phyloP scores from a whole-genome alignment of 1,140 invertebrate genomes.

The Scylla paramamosain region DNA sequence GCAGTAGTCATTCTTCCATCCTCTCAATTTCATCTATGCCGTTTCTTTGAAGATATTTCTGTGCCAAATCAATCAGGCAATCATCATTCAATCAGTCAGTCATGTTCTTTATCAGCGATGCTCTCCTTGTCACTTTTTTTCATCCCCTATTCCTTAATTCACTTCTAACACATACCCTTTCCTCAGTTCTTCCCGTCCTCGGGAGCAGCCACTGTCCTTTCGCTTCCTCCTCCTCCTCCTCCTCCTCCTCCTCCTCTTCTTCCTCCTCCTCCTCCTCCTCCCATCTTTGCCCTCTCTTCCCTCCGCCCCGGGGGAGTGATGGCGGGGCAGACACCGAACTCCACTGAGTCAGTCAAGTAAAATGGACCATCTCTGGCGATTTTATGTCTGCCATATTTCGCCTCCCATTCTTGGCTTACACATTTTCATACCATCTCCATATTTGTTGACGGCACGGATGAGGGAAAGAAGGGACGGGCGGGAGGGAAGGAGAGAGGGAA shows the following conservation, averaged over 20 bases:
- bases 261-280: neutral
- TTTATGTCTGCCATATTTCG: slow-evolving; percentile 71
- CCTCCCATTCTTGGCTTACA: slow-evolving; percentile 68
- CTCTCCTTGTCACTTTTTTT: no score
- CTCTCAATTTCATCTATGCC: no score
- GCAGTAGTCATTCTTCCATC: no score
- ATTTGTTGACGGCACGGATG: slow-evolving; percentile 49
- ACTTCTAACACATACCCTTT: no score
- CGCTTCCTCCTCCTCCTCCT: neutral
- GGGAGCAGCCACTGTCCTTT: neutral
- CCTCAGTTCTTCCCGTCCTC: neutral
- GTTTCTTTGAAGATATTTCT: no score
- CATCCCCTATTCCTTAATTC: no score
- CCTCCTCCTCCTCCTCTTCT: slow-evolving; percentile 5
- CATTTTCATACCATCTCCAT: slow-evolving; percentile 69
- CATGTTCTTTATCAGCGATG: no score
- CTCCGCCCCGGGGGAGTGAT: neutral
- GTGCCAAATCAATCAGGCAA: no score
- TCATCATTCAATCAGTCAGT: no score
- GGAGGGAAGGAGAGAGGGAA: neutral
- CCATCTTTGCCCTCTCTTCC: neutral
- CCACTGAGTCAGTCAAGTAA: slow-evolving; percentile 45
- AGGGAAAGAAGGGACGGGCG: neutral
- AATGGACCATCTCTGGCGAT: slow-evolving; percentile 68
- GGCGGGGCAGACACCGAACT: neutral